These are phyloP conservation scores for Planococcus citri DNA, from an alignment of 1,140 invertebrate species.

Conservation along the genomic window DNA sequence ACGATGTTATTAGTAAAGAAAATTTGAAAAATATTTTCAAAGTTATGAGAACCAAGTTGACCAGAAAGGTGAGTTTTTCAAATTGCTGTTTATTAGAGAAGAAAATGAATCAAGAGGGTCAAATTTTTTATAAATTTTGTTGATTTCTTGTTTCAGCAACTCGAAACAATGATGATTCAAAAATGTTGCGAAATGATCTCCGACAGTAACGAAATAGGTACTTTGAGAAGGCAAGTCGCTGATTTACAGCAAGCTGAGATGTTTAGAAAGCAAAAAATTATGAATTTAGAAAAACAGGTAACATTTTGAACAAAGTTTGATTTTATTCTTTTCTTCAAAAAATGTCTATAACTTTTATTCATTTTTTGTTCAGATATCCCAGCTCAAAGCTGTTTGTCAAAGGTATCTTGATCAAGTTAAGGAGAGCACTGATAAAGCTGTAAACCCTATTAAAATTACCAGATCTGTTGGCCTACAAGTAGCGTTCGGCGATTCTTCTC, in stretches of 20 bases:
- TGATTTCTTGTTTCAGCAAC: constrained; percentile 6
- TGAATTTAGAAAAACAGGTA: constrained; percentile 14
- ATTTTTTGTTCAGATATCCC: neutral
- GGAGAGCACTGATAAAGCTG: neutral
- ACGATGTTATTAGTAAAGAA: neutral
- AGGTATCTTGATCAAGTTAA: neutral
- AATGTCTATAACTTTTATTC: too few species aligned
- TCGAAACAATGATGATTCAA: neutral
- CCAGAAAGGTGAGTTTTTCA: neutral
- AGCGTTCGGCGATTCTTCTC: neutral
- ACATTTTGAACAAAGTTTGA: neutral
- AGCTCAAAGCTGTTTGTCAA: constrained; percentile 3
- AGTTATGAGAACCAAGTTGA: neutral
- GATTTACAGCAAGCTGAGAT: neutral
- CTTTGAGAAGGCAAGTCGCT: neutral
- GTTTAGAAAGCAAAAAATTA: neutral
- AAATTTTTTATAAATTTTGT: neutral
- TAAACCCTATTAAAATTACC: neutral
- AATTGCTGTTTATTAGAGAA: too few species aligned
- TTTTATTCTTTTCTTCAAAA: too few species aligned
- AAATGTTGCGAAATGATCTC: constrained; percentile 13
- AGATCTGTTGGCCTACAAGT: constrained; percentile 13
- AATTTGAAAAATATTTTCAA: neutral
- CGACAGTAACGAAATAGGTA: constrained; percentile 1
- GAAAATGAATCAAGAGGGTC: neutral